Evolutionary conservation across 2,888 invertebrate species (phyloP).

Genomic region (Synanthedon andrenaeformis): DNA sequence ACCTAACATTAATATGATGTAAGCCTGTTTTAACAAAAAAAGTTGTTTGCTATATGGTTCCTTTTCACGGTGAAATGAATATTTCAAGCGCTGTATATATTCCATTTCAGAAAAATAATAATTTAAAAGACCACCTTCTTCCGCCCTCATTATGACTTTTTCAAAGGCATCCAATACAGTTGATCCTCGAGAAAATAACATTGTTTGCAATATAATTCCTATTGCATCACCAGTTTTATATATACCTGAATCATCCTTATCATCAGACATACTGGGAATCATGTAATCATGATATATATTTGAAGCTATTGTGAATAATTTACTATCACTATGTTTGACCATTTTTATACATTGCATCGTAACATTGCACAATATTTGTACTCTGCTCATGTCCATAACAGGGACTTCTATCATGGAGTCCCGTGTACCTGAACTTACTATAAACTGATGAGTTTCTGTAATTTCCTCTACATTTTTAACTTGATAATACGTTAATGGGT

Average conservation of each 20-base stretch:
- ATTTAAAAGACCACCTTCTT: conserved; percentile 14
- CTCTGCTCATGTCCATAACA: background rate
- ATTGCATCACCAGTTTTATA: conserved; percentile 15
- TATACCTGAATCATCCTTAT: conserved; percentile 11
- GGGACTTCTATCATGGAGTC: background rate
- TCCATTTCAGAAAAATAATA: conserved; percentile 9
- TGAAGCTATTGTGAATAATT: conserved; percentile 16
- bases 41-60: conserved; percentile 7
- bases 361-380: conserved; percentile 9
- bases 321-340: conserved; percentile 9
- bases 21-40: conserved; percentile 12
- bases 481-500: conserved; percentile 18
- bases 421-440: conserved; percentile 3
- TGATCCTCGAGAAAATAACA: conserved; percentile 28
- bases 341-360: conserved; percentile 16
- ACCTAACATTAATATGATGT: conserved; percentile 17
- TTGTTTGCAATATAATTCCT: conserved; percentile 10
- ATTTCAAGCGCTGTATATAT: conserved; percentile 12
- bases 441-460: conserved; percentile 5
- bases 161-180: conserved; percentile 7
- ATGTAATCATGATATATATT: conserved; percentile 8
- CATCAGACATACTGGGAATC: conserved; percentile 14
- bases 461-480: conserved; percentile 11
- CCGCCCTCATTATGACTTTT: conserved; percentile 5
- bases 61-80: conserved; percentile 6